A percentile compares a stretch with the other conserved stretches of the same genome.
These are phyloP conservation scores for Gephyroberyx darwinii DNA, from an alignment of 2,797 vertebrate species.

Conservation along the genomic window DNA sequence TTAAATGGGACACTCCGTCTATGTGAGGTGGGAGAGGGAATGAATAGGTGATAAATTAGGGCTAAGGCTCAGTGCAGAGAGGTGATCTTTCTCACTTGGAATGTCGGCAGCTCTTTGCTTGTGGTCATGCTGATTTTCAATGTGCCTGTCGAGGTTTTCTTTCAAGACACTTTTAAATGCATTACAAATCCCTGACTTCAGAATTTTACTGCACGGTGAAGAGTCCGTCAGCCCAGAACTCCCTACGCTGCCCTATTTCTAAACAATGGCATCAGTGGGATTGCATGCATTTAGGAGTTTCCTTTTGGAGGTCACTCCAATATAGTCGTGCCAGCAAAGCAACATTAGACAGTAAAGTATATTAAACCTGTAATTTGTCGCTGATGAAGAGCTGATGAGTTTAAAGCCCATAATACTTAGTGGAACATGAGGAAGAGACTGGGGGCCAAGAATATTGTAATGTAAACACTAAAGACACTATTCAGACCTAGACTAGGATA, in stretches of 20 bases:
- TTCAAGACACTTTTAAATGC: slow-evolving; percentile 34
- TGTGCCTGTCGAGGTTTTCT: slow-evolving; percentile 43
- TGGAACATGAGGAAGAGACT: slow-evolving; percentile 37
- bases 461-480: slow-evolving; percentile 50
- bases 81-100: slow-evolving; percentile 64
- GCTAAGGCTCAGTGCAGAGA: slow-evolving; percentile 33
- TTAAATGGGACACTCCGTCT: slow-evolving; percentile 29
- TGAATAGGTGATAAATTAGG: slow-evolving; percentile 46
- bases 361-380: slow-evolving; percentile 67
- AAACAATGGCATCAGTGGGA: slow-evolving; percentile 55
- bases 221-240: slow-evolving; percentile 40
- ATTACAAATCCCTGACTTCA: slow-evolving; percentile 52
- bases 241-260: slow-evolving; percentile 47
- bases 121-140: slow-evolving; percentile 51
- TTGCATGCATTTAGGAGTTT: slow-evolving; percentile 40
- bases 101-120: slow-evolving; percentile 53
- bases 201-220: slow-evolving; percentile 44
- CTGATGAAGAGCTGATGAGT: slow-evolving; percentile 63
- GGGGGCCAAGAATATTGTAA: slow-evolving; percentile 36
- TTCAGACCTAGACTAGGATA: slow-evolving; percentile 29
- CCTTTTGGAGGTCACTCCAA: slow-evolving; percentile 29
- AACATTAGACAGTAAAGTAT: slow-evolving; percentile 44
- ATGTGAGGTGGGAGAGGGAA: slow-evolving; percentile 39
- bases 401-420: slow-evolving; percentile 53
- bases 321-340: slow-evolving; percentile 34